Conservation (phyloP, 2,888 invertebrate species). For the Troilus luridus region DNA sequence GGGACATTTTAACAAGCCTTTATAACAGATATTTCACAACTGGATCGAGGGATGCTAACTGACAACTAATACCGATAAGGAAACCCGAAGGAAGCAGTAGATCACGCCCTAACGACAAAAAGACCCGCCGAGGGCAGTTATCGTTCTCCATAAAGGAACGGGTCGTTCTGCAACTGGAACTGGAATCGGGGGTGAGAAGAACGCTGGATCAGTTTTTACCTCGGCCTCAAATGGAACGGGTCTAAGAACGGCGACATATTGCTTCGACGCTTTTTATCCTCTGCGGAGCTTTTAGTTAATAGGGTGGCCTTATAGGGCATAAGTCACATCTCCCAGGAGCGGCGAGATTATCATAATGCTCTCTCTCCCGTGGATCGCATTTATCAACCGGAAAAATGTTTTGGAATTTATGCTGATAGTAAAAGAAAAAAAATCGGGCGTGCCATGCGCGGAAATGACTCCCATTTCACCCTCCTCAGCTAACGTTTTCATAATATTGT, state of each 20-base stretch:
- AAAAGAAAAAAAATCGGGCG: slow-evolving; percentile 9
- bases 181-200: slow-evolving; percentile 25
- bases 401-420: neutral
- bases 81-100: neutral
- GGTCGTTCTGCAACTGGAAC: slow-evolving; percentile 16
- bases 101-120: slow-evolving; percentile 36
- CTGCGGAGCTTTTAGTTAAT: slow-evolving; percentile 20
- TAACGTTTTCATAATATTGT: neutral
- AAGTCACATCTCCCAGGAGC: neutral
- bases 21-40: neutral
- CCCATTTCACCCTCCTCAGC: neutral
- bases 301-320: slow-evolving; percentile 8
- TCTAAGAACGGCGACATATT: slow-evolving; percentile 25
- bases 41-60: neutral
- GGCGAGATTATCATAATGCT: neutral
- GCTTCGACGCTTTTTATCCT: slow-evolving; percentile 13
- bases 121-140: slow-evolving; percentile 8
- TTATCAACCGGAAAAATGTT: slow-evolving; percentile 37
- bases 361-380: slow-evolving; percentile 22
- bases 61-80: neutral
- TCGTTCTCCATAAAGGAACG: slow-evolving; percentile 20
- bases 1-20: neutral
- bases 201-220: neutral
- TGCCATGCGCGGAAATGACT: neutral
- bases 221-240: neutral